These are phyloP conservation scores for Pipistrellus pygmaeus DNA, from an alignment of 2,797 vertebrate genomes.

Conservation along the genomic window DNA sequence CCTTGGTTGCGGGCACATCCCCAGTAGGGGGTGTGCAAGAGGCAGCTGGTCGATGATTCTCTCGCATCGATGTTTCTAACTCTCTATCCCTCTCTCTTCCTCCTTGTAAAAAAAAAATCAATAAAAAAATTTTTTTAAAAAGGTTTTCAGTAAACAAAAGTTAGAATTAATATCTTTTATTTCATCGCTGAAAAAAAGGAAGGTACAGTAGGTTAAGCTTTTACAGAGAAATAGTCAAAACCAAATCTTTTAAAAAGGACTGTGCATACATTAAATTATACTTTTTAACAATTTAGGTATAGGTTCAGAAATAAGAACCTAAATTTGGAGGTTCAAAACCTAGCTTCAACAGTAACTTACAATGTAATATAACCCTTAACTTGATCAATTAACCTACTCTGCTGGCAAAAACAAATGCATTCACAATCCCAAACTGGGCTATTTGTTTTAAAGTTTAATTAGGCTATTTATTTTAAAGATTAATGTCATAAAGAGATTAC, in stretches of 20 bases:
- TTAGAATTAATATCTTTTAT: not conserved
- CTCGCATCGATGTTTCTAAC: no score
- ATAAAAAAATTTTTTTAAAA: no score
- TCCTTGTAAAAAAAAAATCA: no score
- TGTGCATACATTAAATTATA: not conserved
- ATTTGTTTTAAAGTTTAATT: slow-evolving; percentile 42
- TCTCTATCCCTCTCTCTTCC: no score
- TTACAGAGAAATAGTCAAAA: not conserved
- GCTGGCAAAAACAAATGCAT: not conserved
- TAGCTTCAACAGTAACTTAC: not conserved
- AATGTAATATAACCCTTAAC: not conserved
- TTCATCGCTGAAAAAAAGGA: not conserved
- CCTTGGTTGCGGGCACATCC: no score
- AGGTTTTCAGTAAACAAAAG: not conserved
- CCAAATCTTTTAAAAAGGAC: slow-evolving; percentile 8
- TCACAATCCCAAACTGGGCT: not conserved
- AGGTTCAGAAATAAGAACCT: not conserved
- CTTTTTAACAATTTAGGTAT: slow-evolving; percentile 1
- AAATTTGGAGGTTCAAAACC: not conserved
- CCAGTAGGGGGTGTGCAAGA: no score
- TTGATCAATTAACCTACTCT: not conserved
- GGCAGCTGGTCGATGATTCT: no score
- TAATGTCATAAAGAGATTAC: slow-evolving; percentile 18
- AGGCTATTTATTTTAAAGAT: slow-evolving; percentile 27
- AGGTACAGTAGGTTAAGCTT: not conserved